These are phyloP conservation scores for Euura lappo DNA, from an alignment of 1,140 invertebrate species.

Conservation along the genomic window DNA sequence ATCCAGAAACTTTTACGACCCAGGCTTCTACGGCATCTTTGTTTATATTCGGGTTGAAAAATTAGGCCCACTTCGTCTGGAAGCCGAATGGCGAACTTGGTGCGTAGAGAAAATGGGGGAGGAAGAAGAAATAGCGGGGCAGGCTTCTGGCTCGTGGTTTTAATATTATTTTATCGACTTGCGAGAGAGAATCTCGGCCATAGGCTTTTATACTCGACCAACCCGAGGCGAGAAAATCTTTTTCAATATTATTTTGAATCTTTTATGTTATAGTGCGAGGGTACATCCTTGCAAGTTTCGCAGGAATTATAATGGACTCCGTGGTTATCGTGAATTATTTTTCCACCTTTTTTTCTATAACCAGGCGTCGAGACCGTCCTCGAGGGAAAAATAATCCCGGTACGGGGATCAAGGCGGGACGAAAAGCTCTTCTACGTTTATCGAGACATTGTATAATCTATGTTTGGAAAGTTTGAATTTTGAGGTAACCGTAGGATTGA, in stretches of 20 bases:
- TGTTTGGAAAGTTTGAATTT: too few species aligned
- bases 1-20: constrained; percentile 1
- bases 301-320: not conserved
- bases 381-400: not conserved
- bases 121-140: not conserved
- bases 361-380: not conserved
- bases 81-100: not conserved
- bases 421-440: too few species aligned
- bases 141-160: not conserved
- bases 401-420: not conserved
- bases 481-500: too few species aligned
- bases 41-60: not conserved
- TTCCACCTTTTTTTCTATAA: too few species aligned
- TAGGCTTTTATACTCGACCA: not conserved
- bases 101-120: not conserved
- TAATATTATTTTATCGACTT: constrained; percentile 7
- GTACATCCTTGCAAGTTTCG: not conserved
- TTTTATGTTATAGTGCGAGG: not conserved
- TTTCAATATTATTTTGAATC: not conserved
- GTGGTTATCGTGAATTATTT: not conserved
- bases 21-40: not conserved
- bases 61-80: not conserved
- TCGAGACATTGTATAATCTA: too few species aligned
- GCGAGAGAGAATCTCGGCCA: not conserved
- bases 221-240: not conserved